phyloP scores from a whole-genome alignment of 2,888 invertebrate species.

The Latrodectus hesperus region DNA sequence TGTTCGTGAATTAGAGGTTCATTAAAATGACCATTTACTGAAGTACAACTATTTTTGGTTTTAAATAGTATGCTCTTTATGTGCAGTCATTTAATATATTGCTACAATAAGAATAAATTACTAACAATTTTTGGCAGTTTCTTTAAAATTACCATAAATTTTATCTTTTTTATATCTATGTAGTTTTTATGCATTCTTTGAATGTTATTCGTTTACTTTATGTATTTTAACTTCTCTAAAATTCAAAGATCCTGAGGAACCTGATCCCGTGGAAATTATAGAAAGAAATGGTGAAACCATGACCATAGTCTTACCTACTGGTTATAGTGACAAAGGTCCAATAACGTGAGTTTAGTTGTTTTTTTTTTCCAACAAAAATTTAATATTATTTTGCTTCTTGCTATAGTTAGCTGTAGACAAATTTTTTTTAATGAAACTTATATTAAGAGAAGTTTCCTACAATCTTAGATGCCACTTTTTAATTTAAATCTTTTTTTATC shows the following conservation, averaged over 20 bases:
- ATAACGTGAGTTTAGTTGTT: slow-evolving; percentile 75
- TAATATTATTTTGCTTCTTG: too few relatives aligned
- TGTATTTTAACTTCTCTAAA: slow-evolving; percentile 69
- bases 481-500: background rate
- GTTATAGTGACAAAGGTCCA: slow-evolving; percentile 86
- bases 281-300: slow-evolving; percentile 80
- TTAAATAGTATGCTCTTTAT: too few relatives aligned
- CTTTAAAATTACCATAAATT: background rate
- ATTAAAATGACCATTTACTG: too few relatives aligned
- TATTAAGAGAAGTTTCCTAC: background rate
- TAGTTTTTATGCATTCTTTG: background rate
- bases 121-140: too few relatives aligned
- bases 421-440: too few relatives aligned
- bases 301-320: slow-evolving; percentile 81
- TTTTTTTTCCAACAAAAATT: too few relatives aligned
- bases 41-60: too few relatives aligned
- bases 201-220: background rate
- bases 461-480: background rate
- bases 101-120: too few relatives aligned
- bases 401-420: too few relatives aligned
- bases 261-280: slow-evolving; percentile 81
- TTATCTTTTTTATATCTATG: background rate
- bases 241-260: slow-evolving; percentile 80
- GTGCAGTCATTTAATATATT: too few relatives aligned
- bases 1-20: too few relatives aligned